Base-by-base conservation (phyloP, 2,113 vertebrate species). In the Balaeniceps rex region DNA sequence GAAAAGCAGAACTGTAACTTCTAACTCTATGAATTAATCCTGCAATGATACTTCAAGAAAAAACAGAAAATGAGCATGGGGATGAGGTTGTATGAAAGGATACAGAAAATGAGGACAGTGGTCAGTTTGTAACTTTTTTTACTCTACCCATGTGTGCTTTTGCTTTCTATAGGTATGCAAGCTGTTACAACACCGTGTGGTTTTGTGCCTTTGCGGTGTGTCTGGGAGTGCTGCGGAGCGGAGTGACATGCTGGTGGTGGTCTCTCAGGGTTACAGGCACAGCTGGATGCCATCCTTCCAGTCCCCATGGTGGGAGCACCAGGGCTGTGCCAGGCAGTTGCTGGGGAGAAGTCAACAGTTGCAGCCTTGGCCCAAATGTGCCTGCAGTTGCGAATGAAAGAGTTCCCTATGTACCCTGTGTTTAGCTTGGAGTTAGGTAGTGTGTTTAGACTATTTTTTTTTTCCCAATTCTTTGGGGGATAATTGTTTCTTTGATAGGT, bases 401-500 rank as follows among this genome's bases (percentile, higher is more conserved):
- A 77, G n/a, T 63, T 86, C 60, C 88, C 75, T 89, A 28, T 69
- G 54, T 38, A 46, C 23, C 74, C 63, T 0, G 1, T 72, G 70
- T 86, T 57, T 74, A 76, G 49, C 71, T 90, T 87, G 75, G 75
- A 80, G 54, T 90, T 84, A 68, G n/a, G 38, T 82, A 14, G 12
- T 10, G 5, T 70, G 24, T 61, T 9, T 58, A 49, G 72, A 11
- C 33, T 60, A 6, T 51, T 23, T 51, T 51, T 14, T 23, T 49
- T 12, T 12, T 12, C 12, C 7, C 17, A 31, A 0, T 87, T 96
- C 36, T 79, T 87, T 47, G 19, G 12, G 28, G 38, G 31, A 85
- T 58, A 70, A 75, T 76, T 40, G 60, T 87, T 74, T 63, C 57
- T 90, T 96, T 96, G 78, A 66, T 93, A 64, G 31, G 7, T 82